A percentile compares a stretch with the other conserved stretches of the same genome.
Conservation (phyloP, 2,888 invertebrate genomes). For the Cylindroiulus punctatus region DNA sequence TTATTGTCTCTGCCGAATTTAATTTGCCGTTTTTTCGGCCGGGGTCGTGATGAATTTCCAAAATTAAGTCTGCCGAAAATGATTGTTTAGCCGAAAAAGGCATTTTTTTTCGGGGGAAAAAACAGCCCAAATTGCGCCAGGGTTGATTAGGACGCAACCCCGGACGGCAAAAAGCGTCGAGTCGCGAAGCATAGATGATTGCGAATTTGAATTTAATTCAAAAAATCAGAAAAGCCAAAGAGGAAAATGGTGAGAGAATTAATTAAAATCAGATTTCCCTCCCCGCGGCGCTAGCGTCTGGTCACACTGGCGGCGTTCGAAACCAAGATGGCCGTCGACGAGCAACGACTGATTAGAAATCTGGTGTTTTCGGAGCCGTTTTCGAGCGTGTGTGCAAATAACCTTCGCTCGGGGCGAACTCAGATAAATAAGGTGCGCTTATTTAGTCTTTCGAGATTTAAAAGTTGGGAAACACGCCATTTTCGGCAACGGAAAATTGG, state of each 20-base stretch:
- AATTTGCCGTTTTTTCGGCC: neutral
- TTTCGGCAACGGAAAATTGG: neutral
- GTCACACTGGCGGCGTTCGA: conserved; percentile 2
- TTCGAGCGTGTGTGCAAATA: neutral
- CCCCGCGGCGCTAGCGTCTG: neutral
- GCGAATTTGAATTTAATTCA: neutral
- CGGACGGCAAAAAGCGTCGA: neutral
- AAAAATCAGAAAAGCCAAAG: neutral
- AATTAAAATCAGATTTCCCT: neutral
- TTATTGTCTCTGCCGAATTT: conserved; percentile 36
- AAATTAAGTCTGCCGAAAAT: conserved; percentile 4
- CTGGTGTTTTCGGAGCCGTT: neutral
- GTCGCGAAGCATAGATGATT: too few species aligned
- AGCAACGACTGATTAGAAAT: conserved; percentile 47
- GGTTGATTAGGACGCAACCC: neutral
- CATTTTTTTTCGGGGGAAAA: neutral
- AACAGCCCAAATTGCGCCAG: neutral
- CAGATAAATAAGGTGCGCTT: neutral
- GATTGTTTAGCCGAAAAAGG: conserved; percentile 28
- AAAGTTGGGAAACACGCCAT: neutral
- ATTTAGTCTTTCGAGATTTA: neutral
- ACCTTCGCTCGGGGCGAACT: conserved; percentile 13
- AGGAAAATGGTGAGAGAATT: neutral
- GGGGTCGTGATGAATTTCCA: conserved; percentile 6
- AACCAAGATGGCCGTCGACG: neutral